These are phyloP conservation scores for Pogoniulus pusillus DNA, from an alignment of 2,797 vertebrate genomes.

Conservation along the genomic window DNA sequence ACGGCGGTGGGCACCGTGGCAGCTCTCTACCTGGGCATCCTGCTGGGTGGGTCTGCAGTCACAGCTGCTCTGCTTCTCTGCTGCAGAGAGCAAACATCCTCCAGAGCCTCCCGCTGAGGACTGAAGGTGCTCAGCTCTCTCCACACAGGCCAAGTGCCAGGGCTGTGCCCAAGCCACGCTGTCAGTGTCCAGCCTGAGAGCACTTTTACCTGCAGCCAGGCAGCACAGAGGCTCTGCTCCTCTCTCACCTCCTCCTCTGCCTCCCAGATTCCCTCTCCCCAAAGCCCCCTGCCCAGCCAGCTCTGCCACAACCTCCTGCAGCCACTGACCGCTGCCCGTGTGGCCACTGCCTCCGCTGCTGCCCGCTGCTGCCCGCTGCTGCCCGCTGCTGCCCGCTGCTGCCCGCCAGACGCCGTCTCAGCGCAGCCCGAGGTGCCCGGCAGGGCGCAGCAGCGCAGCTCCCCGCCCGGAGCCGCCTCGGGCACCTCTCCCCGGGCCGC, in stretches of 20 bases:
- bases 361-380: too few species aligned
- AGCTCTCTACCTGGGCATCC: conserved; percentile 60
- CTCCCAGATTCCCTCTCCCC: not conserved
- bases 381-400: too few species aligned
- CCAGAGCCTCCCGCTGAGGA: not conserved
- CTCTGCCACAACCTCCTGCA: not conserved
- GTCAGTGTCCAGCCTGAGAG: not conserved
- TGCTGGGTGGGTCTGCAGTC: conserved; percentile 71
- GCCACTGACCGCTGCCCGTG: not conserved
- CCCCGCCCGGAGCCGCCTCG: not conserved
- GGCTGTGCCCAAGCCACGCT: not conserved
- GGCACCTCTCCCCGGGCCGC: not conserved
- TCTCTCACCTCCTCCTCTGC: not conserved
- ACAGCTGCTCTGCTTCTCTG: not conserved
- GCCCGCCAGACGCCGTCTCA: not conserved
- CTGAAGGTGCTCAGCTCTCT: not conserved
- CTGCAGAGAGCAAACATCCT: not conserved
- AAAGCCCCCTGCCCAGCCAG: not conserved
- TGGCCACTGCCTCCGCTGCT: not conserved
- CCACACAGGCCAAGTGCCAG: not conserved
- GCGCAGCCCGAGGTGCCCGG: not conserved
- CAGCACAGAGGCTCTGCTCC: not conserved
- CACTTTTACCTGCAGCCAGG: not conserved
- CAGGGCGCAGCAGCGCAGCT: not conserved
- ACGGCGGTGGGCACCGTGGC: not conserved